These are phyloP conservation scores for Theristicus caerulescens DNA, from an alignment of 2,113 vertebrate species.

Conservation along the genomic window DNA sequence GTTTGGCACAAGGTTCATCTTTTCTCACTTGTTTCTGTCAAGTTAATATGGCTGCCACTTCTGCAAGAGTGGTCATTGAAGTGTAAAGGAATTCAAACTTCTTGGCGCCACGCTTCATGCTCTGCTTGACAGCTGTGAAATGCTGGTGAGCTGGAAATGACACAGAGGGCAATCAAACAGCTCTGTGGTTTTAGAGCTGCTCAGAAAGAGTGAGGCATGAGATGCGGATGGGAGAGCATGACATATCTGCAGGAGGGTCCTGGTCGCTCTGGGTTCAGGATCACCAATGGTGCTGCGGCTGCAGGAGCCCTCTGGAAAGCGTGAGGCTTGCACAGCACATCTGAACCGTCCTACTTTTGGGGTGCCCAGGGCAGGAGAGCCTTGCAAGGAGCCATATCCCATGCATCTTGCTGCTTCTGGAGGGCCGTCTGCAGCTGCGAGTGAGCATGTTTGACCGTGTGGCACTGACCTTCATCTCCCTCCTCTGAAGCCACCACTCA, in stretches of 20 bases:
- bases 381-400: neutral
- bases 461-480: no score
- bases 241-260: fast-evolving
- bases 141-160: neutral
- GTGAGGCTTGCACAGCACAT: neutral
- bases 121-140: neutral
- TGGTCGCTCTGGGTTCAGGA: fast-evolving
- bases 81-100: neutral
- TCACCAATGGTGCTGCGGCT: fast-evolving
- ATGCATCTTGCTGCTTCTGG: neutral
- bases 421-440: neutral
- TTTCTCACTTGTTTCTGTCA: neutral
- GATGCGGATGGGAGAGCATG: fast-evolving
- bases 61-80: neutral
- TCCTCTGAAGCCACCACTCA: neutral
- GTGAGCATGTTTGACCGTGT: fast-evolving
- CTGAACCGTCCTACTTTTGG: no score
- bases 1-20: neutral
- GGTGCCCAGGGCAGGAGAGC: fast-evolving
- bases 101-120: neutral
- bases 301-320: neutral
- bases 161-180: neutral
- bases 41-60: neutral
- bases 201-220: fast-evolving
- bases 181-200: neutral